Percentiles rank a stretch among this genome's conserved stretches.
These are phyloP conservation scores for Numenius phaeopus DNA, from an alignment of 2,797 vertebrate genomes.

Conservation along the genomic window DNA sequence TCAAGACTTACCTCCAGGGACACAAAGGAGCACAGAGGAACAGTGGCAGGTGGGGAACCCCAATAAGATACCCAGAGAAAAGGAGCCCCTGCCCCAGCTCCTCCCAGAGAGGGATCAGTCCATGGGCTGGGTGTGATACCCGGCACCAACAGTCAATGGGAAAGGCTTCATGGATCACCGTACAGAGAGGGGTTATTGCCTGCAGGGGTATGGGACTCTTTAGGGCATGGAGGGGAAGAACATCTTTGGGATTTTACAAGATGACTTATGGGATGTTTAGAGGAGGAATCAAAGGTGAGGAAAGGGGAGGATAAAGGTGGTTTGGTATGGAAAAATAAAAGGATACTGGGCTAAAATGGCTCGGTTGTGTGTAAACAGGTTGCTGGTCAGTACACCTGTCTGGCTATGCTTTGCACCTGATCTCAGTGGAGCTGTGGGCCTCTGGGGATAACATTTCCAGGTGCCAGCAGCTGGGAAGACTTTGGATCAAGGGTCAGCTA, in stretches of 20 bases:
- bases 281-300: not conserved
- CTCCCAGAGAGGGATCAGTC: not conserved
- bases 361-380: not conserved
- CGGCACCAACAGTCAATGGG: not conserved
- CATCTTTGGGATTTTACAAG: not conserved
- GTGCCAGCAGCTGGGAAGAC: not conserved
- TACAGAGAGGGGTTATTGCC: not conserved
- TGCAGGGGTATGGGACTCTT: not conserved
- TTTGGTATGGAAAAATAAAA: not conserved
- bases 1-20: not conserved
- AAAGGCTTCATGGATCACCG: not conserved
- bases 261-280: not conserved
- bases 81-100: not conserved
- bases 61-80: not conserved
- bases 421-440: not conserved
- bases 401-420: not conserved
- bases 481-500: not conserved
- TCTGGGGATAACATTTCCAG: not conserved
- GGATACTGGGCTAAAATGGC: rapidly evolving
- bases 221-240: not conserved
- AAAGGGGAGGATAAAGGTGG: not conserved
- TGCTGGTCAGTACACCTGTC: not conserved
- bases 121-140: rapidly evolving
- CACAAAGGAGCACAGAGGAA: not conserved
- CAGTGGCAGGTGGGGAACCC: not conserved